Percentiles rank a stretch among this genome's conserved stretches.
These are phyloP conservation scores for Molossus molossus DNA, from an alignment of 2,797 vertebrate species.

Conservation along the genomic window DNA sequence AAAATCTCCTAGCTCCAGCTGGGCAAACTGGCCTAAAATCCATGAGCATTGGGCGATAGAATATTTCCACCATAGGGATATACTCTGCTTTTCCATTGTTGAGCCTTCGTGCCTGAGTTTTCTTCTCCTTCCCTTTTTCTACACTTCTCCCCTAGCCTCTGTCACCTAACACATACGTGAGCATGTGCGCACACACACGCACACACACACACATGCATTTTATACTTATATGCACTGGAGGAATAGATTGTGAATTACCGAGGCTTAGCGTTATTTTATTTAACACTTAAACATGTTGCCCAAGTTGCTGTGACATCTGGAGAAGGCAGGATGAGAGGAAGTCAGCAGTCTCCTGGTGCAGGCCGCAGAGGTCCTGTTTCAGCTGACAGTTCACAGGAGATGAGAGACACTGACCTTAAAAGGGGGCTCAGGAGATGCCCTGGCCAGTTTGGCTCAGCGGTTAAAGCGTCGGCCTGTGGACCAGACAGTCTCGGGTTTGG, in stretches of 20 bases:
- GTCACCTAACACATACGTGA: not conserved
- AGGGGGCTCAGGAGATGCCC: no score
- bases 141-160: not conserved
- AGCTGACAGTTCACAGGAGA: constrained; percentile 44
- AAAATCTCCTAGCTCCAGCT: constrained; percentile 8
- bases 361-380: not conserved
- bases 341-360: not conserved
- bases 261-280: constrained; percentile 49
- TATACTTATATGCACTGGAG: not conserved
- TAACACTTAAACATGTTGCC: constrained; percentile 7
- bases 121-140: not conserved
- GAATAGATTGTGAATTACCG: not conserved
- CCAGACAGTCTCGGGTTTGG: no score
- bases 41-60: not conserved
- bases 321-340: not conserved
- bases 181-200: rapidly evolving
- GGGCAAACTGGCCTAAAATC: not conserved
- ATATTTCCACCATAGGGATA: not conserved
- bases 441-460: no score
- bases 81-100: not conserved
- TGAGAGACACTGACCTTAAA: constrained; percentile 13
- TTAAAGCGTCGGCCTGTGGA: no score
- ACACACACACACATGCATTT: not conserved
- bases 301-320: constrained; percentile 11
- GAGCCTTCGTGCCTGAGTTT: not conserved